These are phyloP conservation scores for Aphaenogaster floridana DNA, from an alignment of 1,140 invertebrate species.

Conservation along the genomic window DNA sequence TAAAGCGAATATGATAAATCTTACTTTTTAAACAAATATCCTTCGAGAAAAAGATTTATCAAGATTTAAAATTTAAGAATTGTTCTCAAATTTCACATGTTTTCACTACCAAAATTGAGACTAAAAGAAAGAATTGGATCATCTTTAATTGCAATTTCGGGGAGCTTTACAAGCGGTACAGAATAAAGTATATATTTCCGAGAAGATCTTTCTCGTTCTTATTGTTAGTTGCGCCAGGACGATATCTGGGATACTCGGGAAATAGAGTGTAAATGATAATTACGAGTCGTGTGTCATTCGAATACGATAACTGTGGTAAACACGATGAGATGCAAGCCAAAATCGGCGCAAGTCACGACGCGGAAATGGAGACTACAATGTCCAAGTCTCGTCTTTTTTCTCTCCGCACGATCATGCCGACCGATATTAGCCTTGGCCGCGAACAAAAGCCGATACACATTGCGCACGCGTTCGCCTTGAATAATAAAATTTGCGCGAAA, in stretches of 20 bases:
- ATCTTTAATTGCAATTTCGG: not conserved
- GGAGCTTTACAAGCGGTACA: not conserved
- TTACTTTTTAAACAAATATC: not conserved
- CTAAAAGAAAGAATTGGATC: not conserved
- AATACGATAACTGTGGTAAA: not conserved
- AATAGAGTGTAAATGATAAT: slow-evolving; percentile 37
- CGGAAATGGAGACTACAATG: slow-evolving; percentile 10
- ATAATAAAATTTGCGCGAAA: slow-evolving; percentile 55
- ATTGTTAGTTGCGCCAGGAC: not conserved
- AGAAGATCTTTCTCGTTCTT: not conserved
- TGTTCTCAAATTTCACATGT: not conserved
- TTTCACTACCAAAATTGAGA: not conserved
- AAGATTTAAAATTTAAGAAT: not conserved
- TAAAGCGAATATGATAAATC: not conserved
- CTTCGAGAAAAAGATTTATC: not conserved
- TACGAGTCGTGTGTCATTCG: not conserved
- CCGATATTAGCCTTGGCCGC: slow-evolving; percentile 49
- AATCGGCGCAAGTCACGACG: not conserved
- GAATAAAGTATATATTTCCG: not conserved
- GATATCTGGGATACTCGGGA: not conserved
- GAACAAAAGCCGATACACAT: slow-evolving; percentile 41
- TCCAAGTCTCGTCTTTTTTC: not conserved
- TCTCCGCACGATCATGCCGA: not conserved
- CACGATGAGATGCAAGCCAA: slow-evolving; percentile 19
- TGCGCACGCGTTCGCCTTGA: slow-evolving; percentile 40